phyloP scores from a whole-genome alignment of 1,140 invertebrate genomes.

The Zaprionus camerounensis region DNA sequence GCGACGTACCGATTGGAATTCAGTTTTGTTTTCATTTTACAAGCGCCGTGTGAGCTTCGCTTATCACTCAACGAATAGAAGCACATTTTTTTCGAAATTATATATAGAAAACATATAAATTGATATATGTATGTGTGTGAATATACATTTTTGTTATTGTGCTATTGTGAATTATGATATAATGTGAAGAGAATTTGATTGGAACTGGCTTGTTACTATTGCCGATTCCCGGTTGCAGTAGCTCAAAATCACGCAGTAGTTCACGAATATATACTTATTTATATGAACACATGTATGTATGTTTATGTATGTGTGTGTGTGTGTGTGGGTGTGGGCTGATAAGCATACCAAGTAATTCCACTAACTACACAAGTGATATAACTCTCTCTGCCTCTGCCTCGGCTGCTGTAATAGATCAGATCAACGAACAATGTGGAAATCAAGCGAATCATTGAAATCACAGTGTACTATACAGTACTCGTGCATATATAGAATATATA shows the following conservation, averaged over 20 bases:
- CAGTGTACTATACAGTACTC: neutral
- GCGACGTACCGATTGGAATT: neutral
- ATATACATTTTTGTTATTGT: constrained; percentile 8
- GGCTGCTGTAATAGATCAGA: constrained; percentile 11
- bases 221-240: neutral
- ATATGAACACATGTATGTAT: neutral
- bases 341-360: neutral
- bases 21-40: constrained; percentile 17
- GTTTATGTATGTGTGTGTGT: neutral
- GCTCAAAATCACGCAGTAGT: constrained; percentile 15
- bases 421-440: constrained; percentile 33
- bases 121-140: neutral
- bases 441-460: constrained; percentile 13
- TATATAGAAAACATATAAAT: neutral
- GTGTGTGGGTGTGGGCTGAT: neutral
- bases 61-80: constrained; percentile 21
- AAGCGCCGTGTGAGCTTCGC: constrained; percentile 13
- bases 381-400: neutral
- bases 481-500: neutral
- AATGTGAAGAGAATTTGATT: neutral
- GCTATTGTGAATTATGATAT: constrained; percentile 5
- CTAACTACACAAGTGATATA: constrained; percentile 1
- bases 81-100: neutral
- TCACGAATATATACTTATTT: constrained; percentile 17
- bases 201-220: neutral